Conservation (phyloP, 2,888 invertebrate species). For the Ectobius pallidus region DNA sequence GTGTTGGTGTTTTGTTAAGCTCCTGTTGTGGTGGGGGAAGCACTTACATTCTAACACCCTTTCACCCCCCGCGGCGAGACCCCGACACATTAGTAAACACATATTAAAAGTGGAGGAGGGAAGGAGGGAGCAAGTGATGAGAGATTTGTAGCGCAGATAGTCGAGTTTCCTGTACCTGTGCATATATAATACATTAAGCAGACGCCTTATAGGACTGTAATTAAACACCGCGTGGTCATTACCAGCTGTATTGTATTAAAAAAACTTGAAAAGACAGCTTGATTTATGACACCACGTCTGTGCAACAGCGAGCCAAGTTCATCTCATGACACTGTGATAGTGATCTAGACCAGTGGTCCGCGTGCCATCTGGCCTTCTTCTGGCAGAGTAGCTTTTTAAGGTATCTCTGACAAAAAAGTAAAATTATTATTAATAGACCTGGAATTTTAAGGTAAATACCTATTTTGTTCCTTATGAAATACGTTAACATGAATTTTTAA, state of each 20-base stretch:
- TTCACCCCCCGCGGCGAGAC: slow-evolving; percentile 1
- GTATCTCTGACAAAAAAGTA: too few relatives aligned
- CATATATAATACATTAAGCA: slow-evolving; percentile 21
- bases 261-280: slow-evolving; percentile 24
- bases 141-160: slow-evolving; percentile 14
- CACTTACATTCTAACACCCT: slow-evolving; percentile 6
- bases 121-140: not conserved
- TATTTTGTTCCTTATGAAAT: too few relatives aligned
- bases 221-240: slow-evolving; percentile 14
- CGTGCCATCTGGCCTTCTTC: too few relatives aligned
- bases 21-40: not conserved
- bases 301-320: not conserved
- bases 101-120: not conserved
- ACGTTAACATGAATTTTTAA: too few relatives aligned
- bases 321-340: too few relatives aligned
- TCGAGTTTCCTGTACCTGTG: slow-evolving; percentile 12
- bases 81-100: slow-evolving; percentile 30
- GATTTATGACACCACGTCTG: slow-evolving; percentile 19
- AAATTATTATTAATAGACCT: too few relatives aligned
- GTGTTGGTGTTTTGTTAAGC: not conserved
- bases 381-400: too few relatives aligned
- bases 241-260: slow-evolving; percentile 4
- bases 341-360: too few relatives aligned
- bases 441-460: too few relatives aligned
- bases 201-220: slow-evolving; percentile 6